phyloP scores from a whole-genome alignment of 2,888 invertebrate genomes.

The Cybosia mesomella region DNA sequence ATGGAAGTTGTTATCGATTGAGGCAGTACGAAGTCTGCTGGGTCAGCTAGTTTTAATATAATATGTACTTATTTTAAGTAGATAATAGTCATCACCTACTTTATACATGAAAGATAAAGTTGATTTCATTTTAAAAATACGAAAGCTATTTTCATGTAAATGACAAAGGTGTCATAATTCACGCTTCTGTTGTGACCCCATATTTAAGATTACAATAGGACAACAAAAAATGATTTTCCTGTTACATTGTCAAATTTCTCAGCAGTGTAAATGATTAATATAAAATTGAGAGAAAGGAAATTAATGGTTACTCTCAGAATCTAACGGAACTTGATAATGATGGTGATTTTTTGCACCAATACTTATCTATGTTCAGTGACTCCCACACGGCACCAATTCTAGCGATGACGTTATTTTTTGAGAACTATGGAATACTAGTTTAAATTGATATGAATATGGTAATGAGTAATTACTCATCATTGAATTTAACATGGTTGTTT shows the following conservation, averaged over 20 bases:
- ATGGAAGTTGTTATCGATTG: no score
- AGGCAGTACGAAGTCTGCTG: no score
- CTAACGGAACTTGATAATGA: slow-evolving; percentile 40
- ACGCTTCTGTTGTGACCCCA: background rate
- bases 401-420: slow-evolving; percentile 41
- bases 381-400: slow-evolving; percentile 40
- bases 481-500: background rate
- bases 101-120: background rate
- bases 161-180: slow-evolving; percentile 4
- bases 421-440: background rate
- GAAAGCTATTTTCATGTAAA: background rate
- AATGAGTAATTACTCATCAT: slow-evolving; percentile 11
- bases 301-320: slow-evolving; percentile 32
- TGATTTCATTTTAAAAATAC: background rate
- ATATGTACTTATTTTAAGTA: background rate
- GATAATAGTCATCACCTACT: background rate
- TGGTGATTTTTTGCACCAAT: slow-evolving; percentile 30
- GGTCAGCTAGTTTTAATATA: background rate
- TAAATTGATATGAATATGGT: slow-evolving; percentile 8
- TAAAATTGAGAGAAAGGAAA: slow-evolving; percentile 32
- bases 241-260: slow-evolving; percentile 23
- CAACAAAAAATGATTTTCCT: slow-evolving; percentile 8
- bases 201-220: slow-evolving; percentile 11
- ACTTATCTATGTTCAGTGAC: slow-evolving; percentile 43
- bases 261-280: slow-evolving; percentile 34